Percentiles rank a stretch among this genome's conserved stretches.
phyloP scores from a whole-genome alignment of 2,113 vertebrate species.

The Nesogale talazaci region DNA sequence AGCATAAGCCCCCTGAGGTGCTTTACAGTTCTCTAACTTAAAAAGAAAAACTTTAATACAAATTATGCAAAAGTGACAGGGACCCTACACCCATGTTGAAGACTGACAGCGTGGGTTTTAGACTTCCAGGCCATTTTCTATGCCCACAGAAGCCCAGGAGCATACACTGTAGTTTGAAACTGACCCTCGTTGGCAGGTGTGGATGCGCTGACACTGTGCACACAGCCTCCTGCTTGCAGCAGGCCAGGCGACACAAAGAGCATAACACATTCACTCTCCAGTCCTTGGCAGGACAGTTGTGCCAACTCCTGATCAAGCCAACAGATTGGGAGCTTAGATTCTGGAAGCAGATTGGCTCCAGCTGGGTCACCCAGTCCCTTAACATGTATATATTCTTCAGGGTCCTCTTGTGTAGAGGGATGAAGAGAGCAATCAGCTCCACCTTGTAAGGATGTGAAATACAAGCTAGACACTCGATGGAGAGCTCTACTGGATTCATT shows the following conservation, averaged over 20 bases:
- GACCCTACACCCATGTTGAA: background rate
- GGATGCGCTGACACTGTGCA: background rate
- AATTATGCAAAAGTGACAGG: background rate
- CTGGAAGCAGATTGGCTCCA: background rate
- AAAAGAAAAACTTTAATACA: background rate
- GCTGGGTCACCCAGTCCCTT: background rate
- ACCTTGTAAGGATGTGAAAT: too few relatives aligned
- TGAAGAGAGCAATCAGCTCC: background rate
- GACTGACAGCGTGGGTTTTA: background rate
- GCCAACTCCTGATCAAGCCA: background rate
- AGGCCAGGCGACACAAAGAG: background rate
- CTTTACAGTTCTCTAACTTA: background rate
- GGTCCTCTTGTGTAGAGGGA: background rate
- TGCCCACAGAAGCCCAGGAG: background rate
- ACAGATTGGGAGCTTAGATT: background rate
- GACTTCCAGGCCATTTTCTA: background rate
- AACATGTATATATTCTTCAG: background rate
- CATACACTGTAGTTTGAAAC: background rate
- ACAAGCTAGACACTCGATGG: too few relatives aligned
- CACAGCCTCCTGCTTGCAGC: background rate
- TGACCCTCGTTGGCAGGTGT: background rate
- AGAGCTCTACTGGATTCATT: too few relatives aligned
- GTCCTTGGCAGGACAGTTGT: background rate
- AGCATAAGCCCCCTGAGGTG: background rate
- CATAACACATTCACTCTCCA: background rate